Base-by-base conservation (phyloP, 1,140 invertebrate genomes). In the Hylyphantes graminicola region DNA sequence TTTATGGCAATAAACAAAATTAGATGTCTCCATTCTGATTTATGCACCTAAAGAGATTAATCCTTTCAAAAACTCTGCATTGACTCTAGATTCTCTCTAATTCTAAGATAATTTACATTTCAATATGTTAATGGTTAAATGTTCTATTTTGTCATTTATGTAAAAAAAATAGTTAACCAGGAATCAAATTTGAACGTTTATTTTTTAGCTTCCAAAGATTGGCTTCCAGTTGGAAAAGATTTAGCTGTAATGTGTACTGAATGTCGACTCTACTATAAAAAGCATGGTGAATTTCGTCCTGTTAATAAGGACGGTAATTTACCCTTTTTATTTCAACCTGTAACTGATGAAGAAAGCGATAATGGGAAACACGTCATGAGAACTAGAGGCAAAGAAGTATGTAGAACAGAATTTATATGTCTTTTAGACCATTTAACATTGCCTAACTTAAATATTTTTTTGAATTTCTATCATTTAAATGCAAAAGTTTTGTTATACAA, bases 251-350 rank as follows among this genome's bases (percentile, higher is more conserved):
- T 96, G 50, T 97, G 96, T 90, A 93, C 92, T 87, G 94, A 96
- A 88, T 97, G 96, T 90, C 92, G 95, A 55, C 89, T 94, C 35
- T 93, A 94, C 89, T 93, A 93, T 88, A 96, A 96, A 89, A 96
- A 95, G 88, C 94, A 95, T 87, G 95, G 95, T 82, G 94, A 96
- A 88, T 88, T 95, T 84, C 93, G 94, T 17, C 92, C 92, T 68
- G 89, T 91, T 68, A 89, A 91, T 35, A 17, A 74, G 21, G 73
- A 68, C 72, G 88, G 89, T 78, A 86, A 88, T 55, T 88, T 90
- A 80, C 91, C 93, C 1, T 94, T 94, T 89, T 89, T 94, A 48
- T 94, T 95, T 90, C 91, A 93, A 87, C 93, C 93, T 86, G 93
- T 94, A 87, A 88, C 90, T 86, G 89, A 91, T 85, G 92, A 93